phyloP scores from a whole-genome alignment of 1,140 invertebrate species.

The Aradophagus sp. region DNA sequence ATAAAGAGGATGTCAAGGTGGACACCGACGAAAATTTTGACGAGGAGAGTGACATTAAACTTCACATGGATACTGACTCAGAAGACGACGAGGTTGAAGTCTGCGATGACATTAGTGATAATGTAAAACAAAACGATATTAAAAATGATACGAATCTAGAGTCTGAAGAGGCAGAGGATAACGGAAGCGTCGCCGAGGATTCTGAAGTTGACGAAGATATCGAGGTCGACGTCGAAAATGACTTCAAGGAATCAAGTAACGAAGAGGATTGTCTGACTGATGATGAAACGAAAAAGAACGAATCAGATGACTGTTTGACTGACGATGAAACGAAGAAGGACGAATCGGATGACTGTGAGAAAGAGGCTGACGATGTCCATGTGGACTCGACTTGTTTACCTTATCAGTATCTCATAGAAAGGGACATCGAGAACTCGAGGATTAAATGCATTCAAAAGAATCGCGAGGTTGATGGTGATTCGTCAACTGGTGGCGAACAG shows the following conservation, averaged over 20 bases:
- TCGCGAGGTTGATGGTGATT: not conserved
- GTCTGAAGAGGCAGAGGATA: not conserved
- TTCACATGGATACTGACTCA: conserved; percentile 8
- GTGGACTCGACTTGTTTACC: conserved; percentile 62
- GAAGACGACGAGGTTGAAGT: conserved; percentile 4
- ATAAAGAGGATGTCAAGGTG: conserved; percentile 2
- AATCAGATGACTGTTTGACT: conserved; percentile 1
- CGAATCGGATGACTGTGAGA: not conserved
- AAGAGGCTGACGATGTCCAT: conserved; percentile 33
- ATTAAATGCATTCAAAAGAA: conserved; percentile 39
- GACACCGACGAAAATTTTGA: conserved; percentile 6
- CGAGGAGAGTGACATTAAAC: conserved; percentile 1
- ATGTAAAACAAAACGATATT: not conserved
- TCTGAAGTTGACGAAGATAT: conserved; percentile 1
- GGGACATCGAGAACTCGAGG: conserved; percentile 62
- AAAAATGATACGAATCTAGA: too few relatives aligned
- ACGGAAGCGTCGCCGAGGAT: not conserved
- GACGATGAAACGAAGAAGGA: not conserved
- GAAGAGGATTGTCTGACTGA: too few relatives aligned
- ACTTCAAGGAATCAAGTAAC: not conserved
- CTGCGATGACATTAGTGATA: not conserved
- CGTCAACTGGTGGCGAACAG: not conserved
- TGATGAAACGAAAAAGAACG: not conserved
- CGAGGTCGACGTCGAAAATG: conserved; percentile 23
- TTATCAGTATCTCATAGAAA: conserved; percentile 69